Conservation (phyloP, 92 coral and sea anemone species). For the Paramuricea clavata region DNA sequence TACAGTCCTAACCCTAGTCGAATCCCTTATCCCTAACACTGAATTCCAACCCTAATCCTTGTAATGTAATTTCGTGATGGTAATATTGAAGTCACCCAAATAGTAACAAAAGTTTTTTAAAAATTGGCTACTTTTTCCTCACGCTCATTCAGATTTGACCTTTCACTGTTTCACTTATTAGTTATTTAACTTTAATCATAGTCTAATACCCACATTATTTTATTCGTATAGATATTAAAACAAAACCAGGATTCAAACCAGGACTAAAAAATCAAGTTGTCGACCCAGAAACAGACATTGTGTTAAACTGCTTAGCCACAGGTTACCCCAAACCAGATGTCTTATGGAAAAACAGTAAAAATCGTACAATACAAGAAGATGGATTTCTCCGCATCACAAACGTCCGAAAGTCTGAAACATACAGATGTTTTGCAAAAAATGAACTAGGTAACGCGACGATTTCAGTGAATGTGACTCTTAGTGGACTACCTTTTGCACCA, state of each 20-base stretch:
- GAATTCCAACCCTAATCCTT: too few relatives aligned
- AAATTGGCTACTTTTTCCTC: too few relatives aligned
- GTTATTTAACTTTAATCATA: too few relatives aligned
- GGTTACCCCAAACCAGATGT: constrained; percentile 82
- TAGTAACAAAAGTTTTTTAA: too few relatives aligned
- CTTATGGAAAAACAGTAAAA: constrained; percentile 68
- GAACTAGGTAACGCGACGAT: constrained; percentile 60
- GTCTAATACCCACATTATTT: not conserved
- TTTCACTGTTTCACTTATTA: too few relatives aligned
- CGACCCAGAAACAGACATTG: constrained; percentile 88
- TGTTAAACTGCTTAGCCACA: constrained; percentile 79
- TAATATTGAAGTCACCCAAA: too few relatives aligned
- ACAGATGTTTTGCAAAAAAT: constrained; percentile 80
- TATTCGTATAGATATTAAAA: constrained; percentile 40
- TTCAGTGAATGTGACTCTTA: constrained; percentile 83
- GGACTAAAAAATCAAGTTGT: constrained; percentile 77
- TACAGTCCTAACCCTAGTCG: too few relatives aligned
- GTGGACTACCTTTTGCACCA: constrained; percentile 92
- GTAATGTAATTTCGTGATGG: too few relatives aligned
- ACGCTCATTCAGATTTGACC: too few relatives aligned
- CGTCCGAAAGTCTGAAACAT: constrained; percentile 78
- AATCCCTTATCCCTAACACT: too few relatives aligned
- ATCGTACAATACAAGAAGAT: constrained; percentile 20
- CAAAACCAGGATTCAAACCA: constrained; percentile 73
- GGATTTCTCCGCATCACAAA: constrained; percentile 65